Evolutionary conservation across 2,113 vertebrate genomes (phyloP), one percentile per base, ranked within the genome.

Genomic region (Cyprinodon tularosa): DNA sequence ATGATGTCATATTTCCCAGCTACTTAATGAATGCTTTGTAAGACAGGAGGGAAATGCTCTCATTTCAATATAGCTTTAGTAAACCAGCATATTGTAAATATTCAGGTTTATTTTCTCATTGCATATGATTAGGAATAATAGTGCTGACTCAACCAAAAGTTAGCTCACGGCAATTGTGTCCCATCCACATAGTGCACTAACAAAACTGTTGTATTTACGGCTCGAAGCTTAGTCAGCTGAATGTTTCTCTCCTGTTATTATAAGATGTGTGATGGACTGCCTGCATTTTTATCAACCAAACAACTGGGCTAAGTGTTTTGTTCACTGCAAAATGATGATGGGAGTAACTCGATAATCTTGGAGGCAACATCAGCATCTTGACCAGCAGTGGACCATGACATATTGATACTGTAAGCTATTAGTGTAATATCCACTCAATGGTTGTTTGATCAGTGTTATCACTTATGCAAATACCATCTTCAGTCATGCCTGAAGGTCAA

Each of bases 1-100:
- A 73, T 90, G 83, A 92, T 85, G 84, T 90, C 89, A 91, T 91
- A 69, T 76, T 87, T 78, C 81, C 7, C 17, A 57, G 61, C 73
- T 60, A n/a, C 75, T 84, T 90, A 89, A 76, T 77, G 78, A 81
- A 84, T 37, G 38, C 9, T 75, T 86, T 70, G 69, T 76, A 39
- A 75, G 87, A 76, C 71, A 62, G 36, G 63, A 66, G 71, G 63
- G 72, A 60, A 81, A 86, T 42, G 63, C 6, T 4, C 75, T 84
- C 71, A 75, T 76, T 60, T 62, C 44, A 47, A 40, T 68, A 72
- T 36, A 75, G 78, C 42, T 53, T 67, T 13, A 78, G 38, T 7
- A 82, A 64, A 12, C 4, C 6, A 68, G 74, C 17, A 37, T 50
- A 63, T 47, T 29, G 29, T 29, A 29, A 75, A 50, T 77, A 76